Conservation (phyloP, 1,140 invertebrate species). For the Mizuhopecten yessoensis region DNA sequence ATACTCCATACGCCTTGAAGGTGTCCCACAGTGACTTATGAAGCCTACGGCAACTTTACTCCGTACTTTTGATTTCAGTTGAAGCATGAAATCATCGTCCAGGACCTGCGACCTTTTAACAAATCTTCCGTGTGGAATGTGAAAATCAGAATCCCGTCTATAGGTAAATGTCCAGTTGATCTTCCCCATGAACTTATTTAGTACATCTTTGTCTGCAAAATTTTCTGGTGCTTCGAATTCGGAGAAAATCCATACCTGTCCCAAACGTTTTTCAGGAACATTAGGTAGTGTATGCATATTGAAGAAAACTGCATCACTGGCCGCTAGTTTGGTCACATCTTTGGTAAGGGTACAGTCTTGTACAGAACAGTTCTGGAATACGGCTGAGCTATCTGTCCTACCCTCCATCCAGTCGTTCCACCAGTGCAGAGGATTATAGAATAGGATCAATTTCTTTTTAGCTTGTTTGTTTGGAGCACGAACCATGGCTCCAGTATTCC, state of each 20-base stretch:
- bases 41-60: background rate
- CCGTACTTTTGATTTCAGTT: background rate
- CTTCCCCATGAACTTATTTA: background rate
- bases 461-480: background rate
- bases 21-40: background rate
- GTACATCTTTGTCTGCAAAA: slow-evolving; percentile 9
- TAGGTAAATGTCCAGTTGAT: slow-evolving; percentile 26
- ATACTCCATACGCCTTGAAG: background rate
- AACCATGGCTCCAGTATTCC: background rate
- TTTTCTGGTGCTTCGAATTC: background rate
- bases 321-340: background rate
- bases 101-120: background rate
- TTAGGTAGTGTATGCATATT: background rate
- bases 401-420: slow-evolving; percentile 6
- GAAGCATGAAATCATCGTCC: background rate
- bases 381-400: background rate
- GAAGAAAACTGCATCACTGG: background rate
- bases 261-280: background rate
- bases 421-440: slow-evolving; percentile 4
- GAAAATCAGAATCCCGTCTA: background rate
- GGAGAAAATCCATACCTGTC: background rate
- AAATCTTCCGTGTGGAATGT: background rate
- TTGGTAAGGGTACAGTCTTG: background rate
- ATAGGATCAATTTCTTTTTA: background rate
- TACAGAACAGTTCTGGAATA: background rate